Conservation (phyloP, 2,888 invertebrate genomes). For the Oscheius onirici region DNA sequence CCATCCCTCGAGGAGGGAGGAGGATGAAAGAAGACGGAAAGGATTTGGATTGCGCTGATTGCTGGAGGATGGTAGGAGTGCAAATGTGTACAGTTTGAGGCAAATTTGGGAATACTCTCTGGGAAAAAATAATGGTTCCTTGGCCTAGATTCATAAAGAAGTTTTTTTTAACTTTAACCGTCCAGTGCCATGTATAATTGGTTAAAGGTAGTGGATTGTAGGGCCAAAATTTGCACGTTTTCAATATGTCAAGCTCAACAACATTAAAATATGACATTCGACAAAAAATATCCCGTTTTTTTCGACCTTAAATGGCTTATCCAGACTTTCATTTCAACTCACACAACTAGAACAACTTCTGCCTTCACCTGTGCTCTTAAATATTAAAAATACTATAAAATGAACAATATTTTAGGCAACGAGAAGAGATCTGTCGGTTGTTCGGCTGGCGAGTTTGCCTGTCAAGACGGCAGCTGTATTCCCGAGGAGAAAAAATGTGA, state of each 20-base stretch:
- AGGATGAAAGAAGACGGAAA: neutral
- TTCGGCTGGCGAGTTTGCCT: constrained; percentile 44
- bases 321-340: neutral
- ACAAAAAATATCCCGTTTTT: constrained; percentile 3
- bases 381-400: no score
- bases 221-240: no score
- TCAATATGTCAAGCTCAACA: no score
- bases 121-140: no score
- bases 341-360: no score
- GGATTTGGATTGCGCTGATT: neutral
- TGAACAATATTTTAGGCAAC: constrained; percentile 29
- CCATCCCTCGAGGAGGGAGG: neutral
- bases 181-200: no score
- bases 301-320: neutral
- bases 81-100: neutral
- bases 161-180: no score
- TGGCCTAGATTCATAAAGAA: no score
- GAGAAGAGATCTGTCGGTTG: constrained; percentile 60
- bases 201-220: no score
- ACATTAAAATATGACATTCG: no score
- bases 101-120: neutral
- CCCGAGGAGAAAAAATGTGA: constrained; percentile 83
- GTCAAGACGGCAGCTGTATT: constrained; percentile 81
- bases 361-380: no score
- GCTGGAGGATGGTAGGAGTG: neutral